Conservation (phyloP, 2,113 vertebrate genomes). For the Erythrocercus mccallii region DNA sequence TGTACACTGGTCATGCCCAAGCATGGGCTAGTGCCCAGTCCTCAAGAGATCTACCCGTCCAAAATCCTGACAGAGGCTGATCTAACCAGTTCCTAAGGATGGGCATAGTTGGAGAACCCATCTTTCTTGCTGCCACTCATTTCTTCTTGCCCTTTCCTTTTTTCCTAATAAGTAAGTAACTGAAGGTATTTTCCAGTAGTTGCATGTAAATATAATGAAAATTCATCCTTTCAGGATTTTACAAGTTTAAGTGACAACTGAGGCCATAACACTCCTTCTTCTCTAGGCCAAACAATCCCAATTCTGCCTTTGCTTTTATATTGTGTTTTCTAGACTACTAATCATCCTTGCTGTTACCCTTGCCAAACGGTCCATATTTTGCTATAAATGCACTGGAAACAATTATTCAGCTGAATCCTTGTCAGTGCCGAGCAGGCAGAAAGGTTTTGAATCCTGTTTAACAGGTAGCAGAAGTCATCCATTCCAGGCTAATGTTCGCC, state of each 20-base stretch:
- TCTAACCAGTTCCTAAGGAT: background rate
- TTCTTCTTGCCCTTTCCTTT: background rate
- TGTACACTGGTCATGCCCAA: background rate
- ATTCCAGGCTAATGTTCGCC: background rate
- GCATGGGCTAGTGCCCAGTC: background rate
- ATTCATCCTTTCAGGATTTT: background rate
- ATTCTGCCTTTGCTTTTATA: background rate
- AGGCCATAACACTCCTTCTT: background rate
- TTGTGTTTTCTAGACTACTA: background rate
- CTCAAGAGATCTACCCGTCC: background rate
- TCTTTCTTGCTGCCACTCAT: background rate
- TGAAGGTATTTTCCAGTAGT: background rate
- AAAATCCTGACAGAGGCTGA: background rate
- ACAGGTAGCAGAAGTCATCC: background rate
- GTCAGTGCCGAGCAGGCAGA: background rate
- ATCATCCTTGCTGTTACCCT: background rate
- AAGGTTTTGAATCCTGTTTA: background rate
- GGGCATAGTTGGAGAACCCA: background rate
- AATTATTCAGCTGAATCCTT: background rate
- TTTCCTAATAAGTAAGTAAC: background rate
- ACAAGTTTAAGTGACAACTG: background rate
- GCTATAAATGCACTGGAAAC: background rate
- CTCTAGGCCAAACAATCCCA: background rate
- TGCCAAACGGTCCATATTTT: background rate
- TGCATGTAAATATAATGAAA: background rate